Evolutionary conservation across 2,113 vertebrate species (phyloP), one percentile per base, ranked within the genome.

Genomic region (Sturnus vulgaris): DNA sequence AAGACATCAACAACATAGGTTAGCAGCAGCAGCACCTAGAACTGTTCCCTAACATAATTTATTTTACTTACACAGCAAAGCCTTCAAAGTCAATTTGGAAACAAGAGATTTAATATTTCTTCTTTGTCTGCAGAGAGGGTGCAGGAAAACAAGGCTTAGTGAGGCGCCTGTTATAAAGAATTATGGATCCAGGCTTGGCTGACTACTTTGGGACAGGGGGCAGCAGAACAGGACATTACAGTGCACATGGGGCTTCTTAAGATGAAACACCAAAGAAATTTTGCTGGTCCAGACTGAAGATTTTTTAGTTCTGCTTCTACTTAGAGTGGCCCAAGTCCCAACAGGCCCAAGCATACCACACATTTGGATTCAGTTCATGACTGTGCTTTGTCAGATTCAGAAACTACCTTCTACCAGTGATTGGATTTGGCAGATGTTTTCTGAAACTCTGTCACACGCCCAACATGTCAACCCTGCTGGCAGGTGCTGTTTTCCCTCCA

Each of bases 391-490:
- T 92, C 90, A 92, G 72, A 70, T 47, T 86, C 40, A 72, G 65
- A 78, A 89, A 71, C 16, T 22, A 33, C 68, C 64, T 71, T 84
- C 60, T 55, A 44, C 16, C 18, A 46, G 42, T 47, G 56, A 96
- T 18, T 75, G 23, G 35, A 59, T 53, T 63, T 86, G 93, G 72
- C 92, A 96, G 86, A 64, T 87, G 64, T 88, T 91, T 94, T 91
- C 83, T 86, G 93, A 86, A 86, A 75, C 42, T 55, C 75, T 80
- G 69, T 81, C 4, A 0, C 28, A 35, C 22, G 52, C 44, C 65
- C 60, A 84, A 18, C 60, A 61, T 12, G 19, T 88, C 86, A 92
- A 8, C 83, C 65, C 52, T 47, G 55, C 42, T 91, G 95, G 69
- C 80, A 86, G 64, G 65, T 65, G 49, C 47, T 88, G 71, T 60